Evolutionary conservation across 2,888 invertebrate genomes (phyloP), one percentile per base, ranked within the genome.

Genomic region (Barypeithes pellucidus): DNA sequence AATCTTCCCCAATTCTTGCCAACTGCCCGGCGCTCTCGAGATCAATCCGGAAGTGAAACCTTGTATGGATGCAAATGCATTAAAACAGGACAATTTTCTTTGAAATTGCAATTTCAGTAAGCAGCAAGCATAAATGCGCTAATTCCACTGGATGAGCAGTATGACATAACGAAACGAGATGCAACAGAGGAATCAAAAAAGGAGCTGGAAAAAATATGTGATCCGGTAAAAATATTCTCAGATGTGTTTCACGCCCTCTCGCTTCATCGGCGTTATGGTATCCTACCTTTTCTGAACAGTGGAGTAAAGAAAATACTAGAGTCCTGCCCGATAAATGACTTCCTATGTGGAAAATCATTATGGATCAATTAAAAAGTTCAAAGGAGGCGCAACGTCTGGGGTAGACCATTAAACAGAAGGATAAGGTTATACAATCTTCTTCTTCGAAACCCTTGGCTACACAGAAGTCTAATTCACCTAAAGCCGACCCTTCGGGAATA

Each of bases 11-110:
- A 12, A 47, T 24, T 50, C 3, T 70, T 20, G 59, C 66, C 41
- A 73, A 73, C 50, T 73, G 69, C 41, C 41, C 63, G 47, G 73
- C 69, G 0, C 63, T 69, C 11, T 57, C 4, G 29, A 29, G 20
- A 69, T 72, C 62, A 72, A 72, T 33, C 52, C 67, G 8, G 72
- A 72, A 62, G 45, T 67, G 3, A 65, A 66, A 29, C 57, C 67
- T 5, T 73, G 73, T 22, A 41, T 73, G 57, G 60, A 73, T 39
- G 39, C 68, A 62, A 47, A 67, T 50, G 18, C 36, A 36, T 36
- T 36, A 36, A 36, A 36, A 36, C 36, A 36, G 3, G 36, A 36
- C 9, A 68, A 61, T 52, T 68, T 72, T 62, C 33, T 72, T 11
- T 12, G 29, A 72, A 52, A 45, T 20, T 72, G 29, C 68, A 68